A percentile compares a stretch with the other conserved stretches of the same genome.
These are phyloP conservation scores for Thermophis baileyi DNA, from an alignment of 2,113 vertebrate genomes.

Conservation along the genomic window DNA sequence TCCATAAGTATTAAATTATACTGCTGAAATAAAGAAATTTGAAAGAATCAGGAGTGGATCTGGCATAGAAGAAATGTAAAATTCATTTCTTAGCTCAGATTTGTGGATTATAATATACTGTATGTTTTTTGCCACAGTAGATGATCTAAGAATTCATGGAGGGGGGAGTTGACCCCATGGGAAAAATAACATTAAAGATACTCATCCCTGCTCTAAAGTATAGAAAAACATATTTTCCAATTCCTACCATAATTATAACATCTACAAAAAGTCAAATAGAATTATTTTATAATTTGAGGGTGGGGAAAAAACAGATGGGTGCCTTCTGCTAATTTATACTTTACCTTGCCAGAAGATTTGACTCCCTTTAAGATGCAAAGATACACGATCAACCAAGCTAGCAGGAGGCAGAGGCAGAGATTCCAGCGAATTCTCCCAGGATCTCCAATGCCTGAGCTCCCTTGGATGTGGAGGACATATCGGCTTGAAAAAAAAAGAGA, in stretches of 20 bases:
- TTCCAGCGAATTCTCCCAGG: conserved; percentile 77
- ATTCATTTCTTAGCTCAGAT: neutral
- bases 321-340: neutral
- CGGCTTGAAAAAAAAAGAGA: conserved; percentile 64
- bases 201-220: neutral
- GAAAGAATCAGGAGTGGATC: neutral
- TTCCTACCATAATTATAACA: neutral
- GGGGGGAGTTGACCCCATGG: neutral
- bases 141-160: neutral
- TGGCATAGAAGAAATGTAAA: neutral
- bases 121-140: neutral
- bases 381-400: conserved; percentile 78
- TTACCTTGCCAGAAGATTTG: conserved; percentile 82
- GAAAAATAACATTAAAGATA: neutral
- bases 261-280: accelerated
- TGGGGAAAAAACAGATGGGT: neutral
- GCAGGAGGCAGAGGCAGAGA: conserved; percentile 76
- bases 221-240: neutral
- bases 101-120: neutral
- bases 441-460: conserved; percentile 75
- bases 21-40: neutral
- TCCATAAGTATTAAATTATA: neutral
- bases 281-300: neutral
- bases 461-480: conserved; percentile 79
- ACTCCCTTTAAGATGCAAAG: conserved; percentile 80